phyloP scores from a whole-genome alignment of 1,140 invertebrate genomes.

The Calliopsis andreniformis region DNA sequence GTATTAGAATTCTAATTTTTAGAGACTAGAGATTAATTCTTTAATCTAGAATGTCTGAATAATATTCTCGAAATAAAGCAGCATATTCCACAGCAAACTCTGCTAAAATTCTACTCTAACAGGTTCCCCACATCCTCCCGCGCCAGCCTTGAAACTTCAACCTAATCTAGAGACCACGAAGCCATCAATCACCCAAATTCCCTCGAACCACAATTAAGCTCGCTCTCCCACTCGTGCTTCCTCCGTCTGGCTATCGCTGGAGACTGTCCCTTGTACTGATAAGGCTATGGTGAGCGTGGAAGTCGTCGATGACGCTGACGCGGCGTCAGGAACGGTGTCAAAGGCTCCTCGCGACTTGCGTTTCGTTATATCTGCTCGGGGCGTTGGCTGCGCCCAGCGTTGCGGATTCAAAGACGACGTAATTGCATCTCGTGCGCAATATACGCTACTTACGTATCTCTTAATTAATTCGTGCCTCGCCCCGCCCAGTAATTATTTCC shows the following conservation, averaged over 20 bases:
- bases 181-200: conserved; percentile 44
- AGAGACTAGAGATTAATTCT: too few species aligned
- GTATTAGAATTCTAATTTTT: too few species aligned
- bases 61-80: too few species aligned
- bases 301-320: too few species aligned
- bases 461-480: conserved; percentile 69
- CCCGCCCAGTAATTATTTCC: conserved; percentile 67
- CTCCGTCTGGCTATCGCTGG: too few species aligned
- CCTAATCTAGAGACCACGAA: conserved; percentile 28
- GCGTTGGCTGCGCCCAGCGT: conserved; percentile 37
- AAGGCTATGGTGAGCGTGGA: too few species aligned
- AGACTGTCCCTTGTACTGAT: too few species aligned
- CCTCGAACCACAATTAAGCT: conserved; percentile 31
- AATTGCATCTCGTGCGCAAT: conserved; percentile 67
- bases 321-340: background rate
- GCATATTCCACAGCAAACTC: too few species aligned
- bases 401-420: conserved; percentile 64
- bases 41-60: too few species aligned
- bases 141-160: conserved; percentile 31
- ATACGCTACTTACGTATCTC: conserved; percentile 68
- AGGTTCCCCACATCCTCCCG: background rate
- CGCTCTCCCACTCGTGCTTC: background rate
- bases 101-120: too few species aligned
- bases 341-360: background rate
- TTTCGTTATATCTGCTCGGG: conserved; percentile 38